These are phyloP conservation scores for Hydra vulgaris DNA, from an alignment of 30 jellyfish, hydroid and myxozoan species.

Conservation along the genomic window DNA sequence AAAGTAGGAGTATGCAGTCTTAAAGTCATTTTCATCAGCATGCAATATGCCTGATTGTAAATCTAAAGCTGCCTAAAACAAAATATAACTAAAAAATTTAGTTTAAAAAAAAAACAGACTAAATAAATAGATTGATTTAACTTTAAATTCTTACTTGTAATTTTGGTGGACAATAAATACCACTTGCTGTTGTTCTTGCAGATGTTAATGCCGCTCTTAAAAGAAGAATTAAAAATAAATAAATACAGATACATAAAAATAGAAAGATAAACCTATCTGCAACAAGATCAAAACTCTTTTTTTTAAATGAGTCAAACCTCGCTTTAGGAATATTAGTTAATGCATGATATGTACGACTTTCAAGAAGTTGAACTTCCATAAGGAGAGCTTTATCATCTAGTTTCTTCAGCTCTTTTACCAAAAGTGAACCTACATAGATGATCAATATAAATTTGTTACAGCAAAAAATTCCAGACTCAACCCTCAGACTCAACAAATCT, in stretches of 20 bases:
- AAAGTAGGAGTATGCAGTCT: slow-evolving; percentile 90
- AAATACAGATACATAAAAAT: not conserved
- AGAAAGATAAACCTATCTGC: too few relatives aligned
- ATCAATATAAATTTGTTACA: not conserved
- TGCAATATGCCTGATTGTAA: slow-evolving; percentile 82
- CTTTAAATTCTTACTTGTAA: slow-evolving; percentile 44
- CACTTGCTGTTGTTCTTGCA: slow-evolving; percentile 95
- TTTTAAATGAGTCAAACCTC: slow-evolving; percentile 32
- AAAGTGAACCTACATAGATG: slow-evolving; percentile 48
- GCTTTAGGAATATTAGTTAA: slow-evolving; percentile 77
- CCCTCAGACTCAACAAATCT: too few relatives aligned
- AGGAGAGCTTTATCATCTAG: slow-evolving; percentile 86
- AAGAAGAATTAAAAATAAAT: not conserved
- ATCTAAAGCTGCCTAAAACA: slow-evolving; percentile 61
- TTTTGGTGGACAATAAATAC: slow-evolving; percentile 93
- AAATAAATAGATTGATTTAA: too few relatives aligned
- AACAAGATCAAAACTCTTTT: too few relatives aligned
- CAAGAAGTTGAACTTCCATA: slow-evolving; percentile 81
- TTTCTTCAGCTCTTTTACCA: slow-evolving; percentile 64
- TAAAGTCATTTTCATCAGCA: slow-evolving; percentile 84
- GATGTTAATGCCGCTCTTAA: slow-evolving; percentile 95
- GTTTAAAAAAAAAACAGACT: not conserved
- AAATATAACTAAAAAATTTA: too few relatives aligned
- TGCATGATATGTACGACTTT: slow-evolving; percentile 85
- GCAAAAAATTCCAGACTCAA: too few relatives aligned